phyloP scores from a whole-genome alignment of 2,113 vertebrate genomes.

The Solenodon paradoxus region DNA sequence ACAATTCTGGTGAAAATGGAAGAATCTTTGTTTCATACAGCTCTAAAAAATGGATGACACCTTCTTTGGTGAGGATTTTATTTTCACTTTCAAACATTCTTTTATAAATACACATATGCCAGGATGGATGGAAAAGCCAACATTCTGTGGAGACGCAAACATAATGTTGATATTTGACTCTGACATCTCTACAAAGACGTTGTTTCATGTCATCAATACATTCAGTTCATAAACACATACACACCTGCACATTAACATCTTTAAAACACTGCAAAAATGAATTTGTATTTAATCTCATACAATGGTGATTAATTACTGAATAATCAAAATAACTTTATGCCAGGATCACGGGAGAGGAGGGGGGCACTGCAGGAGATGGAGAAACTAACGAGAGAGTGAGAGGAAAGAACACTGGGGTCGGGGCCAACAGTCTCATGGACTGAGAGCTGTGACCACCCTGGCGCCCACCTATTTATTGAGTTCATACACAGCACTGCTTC shows the following conservation, averaged over 20 bases:
- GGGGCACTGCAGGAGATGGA: no score
- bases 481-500: no score
- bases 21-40: constrained; percentile 84
- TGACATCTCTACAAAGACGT: no score
- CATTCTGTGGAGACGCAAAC: constrained; percentile 70
- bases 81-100: constrained; percentile 98
- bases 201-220: rapidly evolving
- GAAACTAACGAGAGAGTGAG: no score
- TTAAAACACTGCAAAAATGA: neutral
- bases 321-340: neutral
- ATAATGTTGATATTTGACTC: neutral
- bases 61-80: constrained; percentile 91
- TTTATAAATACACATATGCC: constrained; percentile 94
- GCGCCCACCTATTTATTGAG: no score
- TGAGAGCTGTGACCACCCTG: no score
- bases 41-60: constrained; percentile 90
- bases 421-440: no score
- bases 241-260: no score
- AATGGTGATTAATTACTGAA: neutral
- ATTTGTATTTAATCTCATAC: neutral
- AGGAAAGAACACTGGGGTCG: no score
- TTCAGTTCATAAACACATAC: neutral
- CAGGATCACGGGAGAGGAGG: no score
- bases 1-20: constrained; percentile 84
- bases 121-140: constrained; percentile 90